phyloP scores from a whole-genome alignment of 2,797 vertebrate genomes.

The Pteronotus mesoamericanus region DNA sequence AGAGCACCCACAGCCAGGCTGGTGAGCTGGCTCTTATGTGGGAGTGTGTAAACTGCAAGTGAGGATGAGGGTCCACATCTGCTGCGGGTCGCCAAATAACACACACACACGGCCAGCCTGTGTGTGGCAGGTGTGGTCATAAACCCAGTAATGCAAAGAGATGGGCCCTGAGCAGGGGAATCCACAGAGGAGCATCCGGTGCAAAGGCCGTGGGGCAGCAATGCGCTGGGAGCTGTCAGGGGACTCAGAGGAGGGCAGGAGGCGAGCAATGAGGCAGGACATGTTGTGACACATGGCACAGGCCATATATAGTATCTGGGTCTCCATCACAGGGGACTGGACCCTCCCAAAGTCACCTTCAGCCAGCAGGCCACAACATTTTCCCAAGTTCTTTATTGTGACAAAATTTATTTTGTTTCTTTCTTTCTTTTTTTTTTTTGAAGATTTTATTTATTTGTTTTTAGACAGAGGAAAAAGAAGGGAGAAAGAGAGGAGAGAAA shows the following conservation, averaged over 20 bases:
- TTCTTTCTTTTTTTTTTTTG: too few species aligned
- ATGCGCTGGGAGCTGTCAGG: neutral
- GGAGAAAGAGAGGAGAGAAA: too few species aligned
- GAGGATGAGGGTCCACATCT: neutral
- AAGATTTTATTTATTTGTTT: too few species aligned
- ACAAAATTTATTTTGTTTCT: rapidly evolving
- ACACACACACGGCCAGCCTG: neutral
- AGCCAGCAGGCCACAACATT: rapidly evolving
- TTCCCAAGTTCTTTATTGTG: neutral
- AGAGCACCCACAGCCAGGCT: neutral
- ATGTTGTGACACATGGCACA: neutral
- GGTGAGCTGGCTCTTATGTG: neutral
- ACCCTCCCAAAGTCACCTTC: neutral
- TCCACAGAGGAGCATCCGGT: neutral
- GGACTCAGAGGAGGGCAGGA: too few species aligned
- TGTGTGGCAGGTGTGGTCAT: too few species aligned
- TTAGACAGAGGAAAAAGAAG: too few species aligned
- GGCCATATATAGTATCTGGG: neutral
- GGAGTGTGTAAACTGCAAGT: neutral
- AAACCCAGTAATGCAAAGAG: neutral
- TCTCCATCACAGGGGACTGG: neutral
- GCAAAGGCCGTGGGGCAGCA: neutral
- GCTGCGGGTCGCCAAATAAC: neutral
- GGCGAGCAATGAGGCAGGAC: rapidly evolving
- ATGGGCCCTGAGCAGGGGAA: neutral